Conservation (phyloP, 35 echinoderm and acorn worm species). For the Lytechinus pictus region DNA sequence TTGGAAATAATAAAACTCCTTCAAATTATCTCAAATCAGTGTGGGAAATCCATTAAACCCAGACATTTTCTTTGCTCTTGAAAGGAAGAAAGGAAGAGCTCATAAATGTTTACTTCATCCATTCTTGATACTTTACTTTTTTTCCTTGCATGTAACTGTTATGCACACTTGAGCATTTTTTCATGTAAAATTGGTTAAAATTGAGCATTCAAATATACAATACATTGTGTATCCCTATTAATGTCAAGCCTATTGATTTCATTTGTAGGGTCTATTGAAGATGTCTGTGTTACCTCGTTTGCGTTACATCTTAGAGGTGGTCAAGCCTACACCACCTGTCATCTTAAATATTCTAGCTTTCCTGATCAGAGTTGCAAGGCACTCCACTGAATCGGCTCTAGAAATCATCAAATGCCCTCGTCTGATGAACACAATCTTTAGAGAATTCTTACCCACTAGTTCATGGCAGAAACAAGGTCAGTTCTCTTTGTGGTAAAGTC, state of each 20-base stretch:
- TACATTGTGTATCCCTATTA: no score
- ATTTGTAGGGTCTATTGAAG: constrained; percentile 71
- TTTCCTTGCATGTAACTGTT: no score
- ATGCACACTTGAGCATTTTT: no score
- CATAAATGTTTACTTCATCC: no score
- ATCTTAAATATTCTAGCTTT: constrained; percentile 80
- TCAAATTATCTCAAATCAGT: no score
- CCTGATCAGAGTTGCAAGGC: constrained; percentile 74
- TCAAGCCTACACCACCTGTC: constrained; percentile 76
- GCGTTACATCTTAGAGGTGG: constrained; percentile 90
- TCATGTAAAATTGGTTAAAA: no score
- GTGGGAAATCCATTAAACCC: no score
- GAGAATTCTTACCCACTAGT: constrained; percentile 77
- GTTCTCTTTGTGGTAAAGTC: neutral
- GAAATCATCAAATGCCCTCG: constrained; percentile 83
- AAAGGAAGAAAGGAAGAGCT: no score
- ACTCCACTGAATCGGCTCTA: constrained; percentile 77
- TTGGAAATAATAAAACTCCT: no score
- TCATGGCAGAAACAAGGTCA: constrained; percentile 88
- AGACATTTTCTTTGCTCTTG: no score
- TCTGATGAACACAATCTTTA: constrained; percentile 70
- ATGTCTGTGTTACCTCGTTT: constrained; percentile 83
- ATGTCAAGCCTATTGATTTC: neutral
- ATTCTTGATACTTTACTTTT: no score
- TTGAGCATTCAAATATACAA: no score